Conservation (phyloP, 2,888 invertebrate species). For the Cerastis rubricosa region DNA sequence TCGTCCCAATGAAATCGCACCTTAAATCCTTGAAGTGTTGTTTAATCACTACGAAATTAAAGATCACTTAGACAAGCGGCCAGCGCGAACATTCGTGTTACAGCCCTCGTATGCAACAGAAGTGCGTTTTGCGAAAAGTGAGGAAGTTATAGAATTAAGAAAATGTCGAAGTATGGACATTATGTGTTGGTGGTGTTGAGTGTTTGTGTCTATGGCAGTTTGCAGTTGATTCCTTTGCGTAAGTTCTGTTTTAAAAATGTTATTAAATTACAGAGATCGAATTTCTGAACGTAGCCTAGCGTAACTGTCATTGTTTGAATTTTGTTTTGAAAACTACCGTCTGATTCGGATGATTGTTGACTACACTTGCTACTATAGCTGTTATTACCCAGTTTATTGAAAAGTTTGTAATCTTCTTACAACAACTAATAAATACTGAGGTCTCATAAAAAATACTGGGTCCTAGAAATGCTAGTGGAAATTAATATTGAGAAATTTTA, state of each 20-base stretch:
- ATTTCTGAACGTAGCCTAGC: constrained; percentile 46
- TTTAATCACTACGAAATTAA: constrained; percentile 82
- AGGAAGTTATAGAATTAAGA: constrained; percentile 43
- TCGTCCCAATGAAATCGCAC: constrained; percentile 68
- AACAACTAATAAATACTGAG: not conserved
- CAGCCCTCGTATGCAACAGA: constrained; percentile 71
- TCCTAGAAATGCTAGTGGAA: not conserved
- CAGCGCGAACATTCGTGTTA: constrained; percentile 76
- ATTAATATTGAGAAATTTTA: not conserved
- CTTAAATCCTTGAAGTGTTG: constrained; percentile 83
- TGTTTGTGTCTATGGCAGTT: constrained; percentile 79
- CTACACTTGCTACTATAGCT: not conserved
- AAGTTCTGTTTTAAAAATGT: constrained; percentile 71
- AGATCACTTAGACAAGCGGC: constrained; percentile 71
- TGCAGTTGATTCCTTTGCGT: constrained; percentile 85
- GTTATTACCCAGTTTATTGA: not conserved
- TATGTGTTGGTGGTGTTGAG: constrained; percentile 75
- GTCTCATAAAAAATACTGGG: too few species aligned
- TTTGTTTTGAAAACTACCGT: not conserved
- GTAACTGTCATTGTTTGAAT: constrained; percentile 1
- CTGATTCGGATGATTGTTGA: constrained; percentile 1
- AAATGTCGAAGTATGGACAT: constrained; percentile 67
- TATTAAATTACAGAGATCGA: constrained; percentile 15
- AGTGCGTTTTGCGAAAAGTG: constrained; percentile 53
- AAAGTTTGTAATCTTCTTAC: not conserved